A percentile compares a stretch with the other conserved stretches of the same genome.
Evolutionary conservation across 92 coral and sea anemone genomes (phyloP).

Genomic region (Zoanthus sansibaricus): DNA sequence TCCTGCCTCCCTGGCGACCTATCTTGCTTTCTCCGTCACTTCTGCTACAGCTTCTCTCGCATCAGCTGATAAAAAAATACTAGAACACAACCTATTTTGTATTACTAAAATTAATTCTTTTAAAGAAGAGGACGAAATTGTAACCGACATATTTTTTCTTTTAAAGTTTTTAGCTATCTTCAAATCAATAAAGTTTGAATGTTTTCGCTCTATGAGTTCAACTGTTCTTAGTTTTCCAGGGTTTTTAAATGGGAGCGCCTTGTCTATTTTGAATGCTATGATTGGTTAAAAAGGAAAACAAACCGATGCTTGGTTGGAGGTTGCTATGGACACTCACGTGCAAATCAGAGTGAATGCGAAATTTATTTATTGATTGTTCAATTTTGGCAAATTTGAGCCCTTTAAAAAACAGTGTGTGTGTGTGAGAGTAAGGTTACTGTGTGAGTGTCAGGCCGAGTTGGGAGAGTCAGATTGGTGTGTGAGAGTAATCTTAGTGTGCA

Average conservation of each 20-base stretch:
- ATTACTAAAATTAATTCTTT: conserved; percentile 1
- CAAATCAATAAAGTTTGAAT: neutral
- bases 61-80: neutral
- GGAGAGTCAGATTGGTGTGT: no score
- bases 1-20: conserved; percentile 25
- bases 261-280: neutral
- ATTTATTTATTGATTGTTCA: neutral
- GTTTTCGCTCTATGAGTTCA: neutral
- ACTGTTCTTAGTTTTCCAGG: neutral
- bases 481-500: no score
- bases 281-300: neutral
- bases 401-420: no score
- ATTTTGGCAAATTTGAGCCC: neutral
- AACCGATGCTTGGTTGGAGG: neutral
- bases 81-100: conserved; percentile 14
- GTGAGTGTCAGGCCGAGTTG: no score
- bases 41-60: conserved; percentile 8
- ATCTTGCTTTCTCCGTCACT: conserved; percentile 8
- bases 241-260: conserved; percentile 1
- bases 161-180: neutral
- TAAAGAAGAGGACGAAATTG: conserved; percentile 10
- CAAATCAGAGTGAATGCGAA: neutral
- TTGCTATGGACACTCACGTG: neutral
- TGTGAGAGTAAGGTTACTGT: no score
- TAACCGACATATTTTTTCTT: conserved; percentile 24